phyloP scores from a whole-genome alignment of 1,140 invertebrate genomes.

The Nasonia giraulti region DNA sequence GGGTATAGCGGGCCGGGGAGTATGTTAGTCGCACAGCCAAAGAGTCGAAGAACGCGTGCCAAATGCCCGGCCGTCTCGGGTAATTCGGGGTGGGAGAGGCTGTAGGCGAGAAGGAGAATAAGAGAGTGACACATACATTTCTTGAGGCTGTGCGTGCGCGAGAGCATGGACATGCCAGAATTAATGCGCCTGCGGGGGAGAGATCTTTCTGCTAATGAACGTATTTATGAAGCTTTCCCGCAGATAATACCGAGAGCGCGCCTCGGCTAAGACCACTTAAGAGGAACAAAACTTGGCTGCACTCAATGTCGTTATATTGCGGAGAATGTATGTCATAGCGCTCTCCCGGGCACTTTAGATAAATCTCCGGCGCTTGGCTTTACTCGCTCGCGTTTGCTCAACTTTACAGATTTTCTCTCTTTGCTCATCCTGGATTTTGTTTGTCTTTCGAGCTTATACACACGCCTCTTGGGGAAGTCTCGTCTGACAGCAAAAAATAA shows the following conservation, averaged over 20 bases:
- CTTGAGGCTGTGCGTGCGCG: neutral
- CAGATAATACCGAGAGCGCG: slow-evolving; percentile 15
- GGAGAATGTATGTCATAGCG: slow-evolving; percentile 20
- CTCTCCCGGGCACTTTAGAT: slow-evolving; percentile 19
- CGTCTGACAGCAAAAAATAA: neutral
- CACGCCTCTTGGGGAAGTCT: neutral
- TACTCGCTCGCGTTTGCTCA: slow-evolving; percentile 1
- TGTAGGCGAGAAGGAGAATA: neutral
- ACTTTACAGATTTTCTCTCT: slow-evolving; percentile 36
- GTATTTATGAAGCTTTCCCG: slow-evolving; percentile 47
- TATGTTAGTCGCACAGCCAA: neutral
- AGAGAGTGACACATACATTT: slow-evolving; percentile 38
- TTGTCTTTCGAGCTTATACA: slow-evolving; percentile 34
- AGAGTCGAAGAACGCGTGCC: slow-evolving; percentile 26
- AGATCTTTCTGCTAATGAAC: slow-evolving; percentile 26
- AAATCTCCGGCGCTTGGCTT: slow-evolving; percentile 28
- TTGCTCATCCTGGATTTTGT: slow-evolving; percentile 30
- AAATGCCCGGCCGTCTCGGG: neutral
- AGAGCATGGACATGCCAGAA: slow-evolving; percentile 32
- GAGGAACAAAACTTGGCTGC: slow-evolving; percentile 33
- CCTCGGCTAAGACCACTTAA: slow-evolving; percentile 25
- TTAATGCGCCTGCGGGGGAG: neutral
- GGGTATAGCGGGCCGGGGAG: neutral
- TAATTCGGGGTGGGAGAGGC: neutral
- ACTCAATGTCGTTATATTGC: slow-evolving; percentile 37